phyloP scores from a whole-genome alignment of 1,140 invertebrate species.

The Drosophila repleta region DNA sequence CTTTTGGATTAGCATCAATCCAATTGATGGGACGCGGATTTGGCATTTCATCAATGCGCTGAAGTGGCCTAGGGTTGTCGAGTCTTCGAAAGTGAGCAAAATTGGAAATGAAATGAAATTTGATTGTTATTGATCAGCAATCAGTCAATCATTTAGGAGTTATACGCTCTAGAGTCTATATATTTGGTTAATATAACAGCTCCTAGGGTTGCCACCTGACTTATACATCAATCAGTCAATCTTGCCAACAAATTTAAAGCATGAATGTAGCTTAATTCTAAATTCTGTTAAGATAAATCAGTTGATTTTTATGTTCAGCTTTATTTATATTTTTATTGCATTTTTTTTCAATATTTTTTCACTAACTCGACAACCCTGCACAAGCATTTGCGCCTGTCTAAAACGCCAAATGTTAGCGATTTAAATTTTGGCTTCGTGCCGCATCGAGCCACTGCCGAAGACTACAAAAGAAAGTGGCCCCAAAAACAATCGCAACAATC shows the following conservation, averaged over 20 bases:
- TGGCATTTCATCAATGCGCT: constrained; percentile 69
- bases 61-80: constrained; percentile 46
- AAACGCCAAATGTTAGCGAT: constrained; percentile 48
- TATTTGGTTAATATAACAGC: too few species aligned
- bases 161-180: too few species aligned
- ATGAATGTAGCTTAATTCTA: too few species aligned
- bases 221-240: too few species aligned
- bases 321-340: too few species aligned
- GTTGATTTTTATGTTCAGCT: too few species aligned
- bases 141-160: too few species aligned
- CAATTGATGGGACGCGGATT: constrained; percentile 51
- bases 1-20: constrained; percentile 69
- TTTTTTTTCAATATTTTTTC: constrained; percentile 15
- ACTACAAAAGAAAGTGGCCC: constrained; percentile 22
- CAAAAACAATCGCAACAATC: constrained; percentile 69
- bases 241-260: too few species aligned
- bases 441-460: constrained; percentile 4
- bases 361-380: constrained; percentile 34
- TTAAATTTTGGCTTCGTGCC: constrained; percentile 56
- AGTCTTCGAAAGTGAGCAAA: not conserved
- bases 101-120: not conserved
- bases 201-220: too few species aligned
- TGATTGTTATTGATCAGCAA: not conserved
- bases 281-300: too few species aligned
- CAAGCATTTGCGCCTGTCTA: constrained; percentile 27